A percentile compares a stretch with the other conserved stretches of the same genome.
phyloP scores from a whole-genome alignment of 2,113 vertebrate species.

The Ophthalmotilapia sp. region DNA sequence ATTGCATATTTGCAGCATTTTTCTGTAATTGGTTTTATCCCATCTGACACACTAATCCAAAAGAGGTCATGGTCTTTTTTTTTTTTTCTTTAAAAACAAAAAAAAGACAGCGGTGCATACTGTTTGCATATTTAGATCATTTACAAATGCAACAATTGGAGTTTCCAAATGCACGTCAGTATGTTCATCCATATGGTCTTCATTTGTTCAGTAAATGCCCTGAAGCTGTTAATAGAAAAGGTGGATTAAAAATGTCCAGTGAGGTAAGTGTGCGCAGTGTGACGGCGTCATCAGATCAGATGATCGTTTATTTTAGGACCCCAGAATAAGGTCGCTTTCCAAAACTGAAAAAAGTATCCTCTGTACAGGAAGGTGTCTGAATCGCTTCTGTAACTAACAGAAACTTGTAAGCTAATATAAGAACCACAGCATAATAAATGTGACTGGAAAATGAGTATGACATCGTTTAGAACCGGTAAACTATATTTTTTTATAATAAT shows the following conservation, averaged over 20 bases:
- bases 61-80: neutral
- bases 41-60: neutral
- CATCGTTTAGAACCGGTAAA: neutral
- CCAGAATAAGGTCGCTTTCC: slow-evolving; percentile 57
- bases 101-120: neutral
- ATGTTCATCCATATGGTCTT: neutral
- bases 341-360: neutral
- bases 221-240: neutral
- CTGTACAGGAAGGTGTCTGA: neutral
- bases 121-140: neutral
- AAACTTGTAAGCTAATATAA: neutral
- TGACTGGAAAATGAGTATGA: neutral
- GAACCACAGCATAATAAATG: neutral
- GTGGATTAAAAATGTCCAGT: neutral
- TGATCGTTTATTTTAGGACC: slow-evolving; percentile 63
- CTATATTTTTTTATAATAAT: neutral
- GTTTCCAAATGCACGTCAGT: neutral
- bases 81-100: neutral
- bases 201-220: neutral
- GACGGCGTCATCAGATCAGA: slow-evolving; percentile 48
- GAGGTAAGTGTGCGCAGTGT: slow-evolving; percentile 26
- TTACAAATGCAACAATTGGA: neutral
- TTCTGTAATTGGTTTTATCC: neutral
- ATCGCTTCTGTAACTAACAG: neutral
- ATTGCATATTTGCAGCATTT: neutral